Evolutionary conservation across 2,888 invertebrate genomes (phyloP), one percentile per base, ranked within the genome.

Genomic region (Biston stratarius): DNA sequence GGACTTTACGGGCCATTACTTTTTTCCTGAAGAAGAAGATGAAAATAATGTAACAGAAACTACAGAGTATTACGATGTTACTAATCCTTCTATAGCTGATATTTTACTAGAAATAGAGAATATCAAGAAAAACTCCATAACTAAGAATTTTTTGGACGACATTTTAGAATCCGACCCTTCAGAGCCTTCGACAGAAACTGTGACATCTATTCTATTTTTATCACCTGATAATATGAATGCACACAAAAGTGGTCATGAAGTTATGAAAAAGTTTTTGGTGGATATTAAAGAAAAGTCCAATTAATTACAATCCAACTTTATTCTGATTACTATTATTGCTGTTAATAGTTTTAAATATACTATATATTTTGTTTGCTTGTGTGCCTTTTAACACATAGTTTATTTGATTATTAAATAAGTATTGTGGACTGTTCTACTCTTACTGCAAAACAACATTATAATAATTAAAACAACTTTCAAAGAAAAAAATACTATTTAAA

Each of bases 1-100:
- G 36, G 89, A 92, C 57, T 90, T 90, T 65, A 89, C 91, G 38
- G 93, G 93, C 2, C 92, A 93, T 77, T 92, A 89, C 64, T 94
- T 94, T 76, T 92, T 93, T 66, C 93, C 93, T 57, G 92, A 92
- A 82, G 91, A 91, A 55, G 75, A 79, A n/a, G 81, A 77, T 44
- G 86, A 85, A 40, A 83, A 84, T 52, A 71, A 62, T 44, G 81
- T 68, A 33, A 77, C 71, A 38, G 88, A 87, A 75, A 77, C 78
- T 5, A 86, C 85, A 52, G 90, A 92, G 64, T 89, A 91, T 74
- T 89, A 91, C 49, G 91, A 92, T 66, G 74, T 73, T 34, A 72
- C 86, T 9, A 83, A 81, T 67, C 70, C 84, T 42, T 80, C 85
- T 12, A 71, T 86, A 49, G 83, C 90, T 53, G 92, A 92, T 68